Percentiles rank a stretch among this genome's conserved stretches.
Conservation (phyloP, 1,140 invertebrate species). For the Macrostomum lignano region DNA sequence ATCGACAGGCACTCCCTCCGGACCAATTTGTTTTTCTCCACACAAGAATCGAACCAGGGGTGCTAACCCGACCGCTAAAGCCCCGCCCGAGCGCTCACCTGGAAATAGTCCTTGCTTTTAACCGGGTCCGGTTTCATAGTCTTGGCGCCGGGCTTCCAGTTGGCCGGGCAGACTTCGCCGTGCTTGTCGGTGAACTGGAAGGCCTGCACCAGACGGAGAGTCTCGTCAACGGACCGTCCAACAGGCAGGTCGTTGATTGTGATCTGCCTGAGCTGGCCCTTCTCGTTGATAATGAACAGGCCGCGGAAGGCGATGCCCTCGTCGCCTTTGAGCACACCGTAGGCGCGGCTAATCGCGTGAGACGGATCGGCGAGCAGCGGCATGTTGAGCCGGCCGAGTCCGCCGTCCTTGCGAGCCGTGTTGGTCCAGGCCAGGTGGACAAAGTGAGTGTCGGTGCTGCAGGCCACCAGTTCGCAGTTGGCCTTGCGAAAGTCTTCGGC, state of each 20-base stretch:
- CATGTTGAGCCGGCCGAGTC: conserved; percentile 75
- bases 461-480: conserved; percentile 54
- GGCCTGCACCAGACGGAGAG: conserved; percentile 7
- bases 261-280: conserved; percentile 7
- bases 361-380: conserved; percentile 78
- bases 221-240: conserved; percentile 8
- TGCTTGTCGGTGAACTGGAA: conserved; percentile 9
- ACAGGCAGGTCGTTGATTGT: conserved; percentile 8
- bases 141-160: conserved; percentile 46
- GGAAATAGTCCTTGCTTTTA: conserved; percentile 46
- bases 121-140: conserved; percentile 53
- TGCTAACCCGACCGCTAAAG: too few species aligned
- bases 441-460: conserved; percentile 65
- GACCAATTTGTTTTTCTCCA: too few species aligned
- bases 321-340: conserved; percentile 71
- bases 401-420: conserved; percentile 63
- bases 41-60: too few species aligned
- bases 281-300: conserved; percentile 7
- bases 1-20: too few species aligned
- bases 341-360: conserved; percentile 49
- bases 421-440: conserved; percentile 53
- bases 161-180: conserved; percentile 43
- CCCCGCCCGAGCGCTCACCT: too few species aligned
- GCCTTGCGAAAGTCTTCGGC: conserved; percentile 53
- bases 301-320: conserved; percentile 45